Conservation (phyloP, 1,140 invertebrate species). For the Conus betulinus region DNA sequence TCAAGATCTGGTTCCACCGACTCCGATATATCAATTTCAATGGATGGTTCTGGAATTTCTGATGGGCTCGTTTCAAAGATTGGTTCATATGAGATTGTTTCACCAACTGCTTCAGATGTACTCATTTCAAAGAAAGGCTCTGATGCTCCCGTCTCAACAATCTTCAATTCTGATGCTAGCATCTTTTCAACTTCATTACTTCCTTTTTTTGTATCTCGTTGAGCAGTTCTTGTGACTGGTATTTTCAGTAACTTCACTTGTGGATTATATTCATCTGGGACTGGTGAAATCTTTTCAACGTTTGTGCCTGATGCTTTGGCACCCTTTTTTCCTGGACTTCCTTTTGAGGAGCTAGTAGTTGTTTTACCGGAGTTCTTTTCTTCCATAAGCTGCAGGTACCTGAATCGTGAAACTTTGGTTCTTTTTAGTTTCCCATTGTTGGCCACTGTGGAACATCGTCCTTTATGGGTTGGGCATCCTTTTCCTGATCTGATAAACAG, state of each 20-base stretch:
- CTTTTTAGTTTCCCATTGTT: slow-evolving; percentile 5
- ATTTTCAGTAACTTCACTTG: neutral
- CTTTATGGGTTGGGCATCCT: slow-evolving; percentile 20
- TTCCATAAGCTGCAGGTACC: neutral
- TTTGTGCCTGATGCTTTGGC: too few relatives aligned
- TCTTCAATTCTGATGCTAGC: too few relatives aligned
- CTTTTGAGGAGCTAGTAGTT: too few relatives aligned
- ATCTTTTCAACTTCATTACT: too few relatives aligned
- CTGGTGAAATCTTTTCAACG: too few relatives aligned
- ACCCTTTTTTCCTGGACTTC: too few relatives aligned
- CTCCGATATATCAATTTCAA: neutral
- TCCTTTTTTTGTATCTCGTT: too few relatives aligned
- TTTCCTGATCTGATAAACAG: slow-evolving; percentile 20
- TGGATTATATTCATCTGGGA: neutral
- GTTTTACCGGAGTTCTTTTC: neutral
- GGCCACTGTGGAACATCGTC: slow-evolving; percentile 30
- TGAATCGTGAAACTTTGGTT: slow-evolving; percentile 3
- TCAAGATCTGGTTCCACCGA: too few relatives aligned
- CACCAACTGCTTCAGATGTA: neutral
- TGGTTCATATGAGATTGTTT: neutral
- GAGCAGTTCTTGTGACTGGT: neutral
- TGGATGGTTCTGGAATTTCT: neutral
- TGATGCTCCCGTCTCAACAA: neutral
- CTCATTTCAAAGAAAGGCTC: neutral
- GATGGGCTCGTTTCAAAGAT: too few relatives aligned